Evolutionary conservation across 92 coral and sea anemone genomes (phyloP).

Genomic region (Meandrina meandrites): DNA sequence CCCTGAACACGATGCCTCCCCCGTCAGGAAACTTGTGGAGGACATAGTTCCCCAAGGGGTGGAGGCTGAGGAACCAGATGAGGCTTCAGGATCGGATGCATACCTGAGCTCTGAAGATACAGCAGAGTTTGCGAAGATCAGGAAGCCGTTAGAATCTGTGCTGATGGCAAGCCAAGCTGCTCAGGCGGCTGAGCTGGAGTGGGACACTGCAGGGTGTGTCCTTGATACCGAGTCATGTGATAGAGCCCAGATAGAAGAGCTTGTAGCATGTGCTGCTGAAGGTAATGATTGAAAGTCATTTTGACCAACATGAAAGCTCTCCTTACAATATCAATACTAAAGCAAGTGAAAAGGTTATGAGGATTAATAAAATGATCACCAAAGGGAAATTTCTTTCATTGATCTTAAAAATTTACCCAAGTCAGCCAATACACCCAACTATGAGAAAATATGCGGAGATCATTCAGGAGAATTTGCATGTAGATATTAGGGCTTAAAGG

Average conservation of each 20-base stretch:
- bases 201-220: slow-evolving; percentile 83
- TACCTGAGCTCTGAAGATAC: slow-evolving; percentile 83
- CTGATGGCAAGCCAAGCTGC: slow-evolving; percentile 11
- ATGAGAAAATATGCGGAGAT: too few relatives aligned
- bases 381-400: too few relatives aligned
- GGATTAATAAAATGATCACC: too few relatives aligned
- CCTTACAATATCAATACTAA: too few relatives aligned
- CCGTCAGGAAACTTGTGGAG: slow-evolving; percentile 57
- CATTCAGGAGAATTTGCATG: too few relatives aligned
- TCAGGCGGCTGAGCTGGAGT: slow-evolving; percentile 77
- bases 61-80: slow-evolving; percentile 29
- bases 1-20: slow-evolving; percentile 29
- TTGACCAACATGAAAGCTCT: too few relatives aligned
- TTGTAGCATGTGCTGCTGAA: slow-evolving; percentile 25
- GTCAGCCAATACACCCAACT: too few relatives aligned
- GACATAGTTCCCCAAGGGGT: slow-evolving; percentile 40
- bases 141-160: slow-evolving; percentile 12
- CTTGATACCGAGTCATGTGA: slow-evolving; percentile 47
- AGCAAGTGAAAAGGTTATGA: too few relatives aligned
- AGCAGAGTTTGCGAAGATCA: slow-evolving; percentile 48
- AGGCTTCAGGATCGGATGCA: slow-evolving; percentile 62
- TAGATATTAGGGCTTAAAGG: too few relatives aligned
- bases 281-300: not conserved
- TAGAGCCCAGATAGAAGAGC: slow-evolving; percentile 28
- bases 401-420: too few relatives aligned